Evolutionary conservation across 2,888 invertebrate genomes (phyloP).

Genomic region (Diadegma fenestrale): DNA sequence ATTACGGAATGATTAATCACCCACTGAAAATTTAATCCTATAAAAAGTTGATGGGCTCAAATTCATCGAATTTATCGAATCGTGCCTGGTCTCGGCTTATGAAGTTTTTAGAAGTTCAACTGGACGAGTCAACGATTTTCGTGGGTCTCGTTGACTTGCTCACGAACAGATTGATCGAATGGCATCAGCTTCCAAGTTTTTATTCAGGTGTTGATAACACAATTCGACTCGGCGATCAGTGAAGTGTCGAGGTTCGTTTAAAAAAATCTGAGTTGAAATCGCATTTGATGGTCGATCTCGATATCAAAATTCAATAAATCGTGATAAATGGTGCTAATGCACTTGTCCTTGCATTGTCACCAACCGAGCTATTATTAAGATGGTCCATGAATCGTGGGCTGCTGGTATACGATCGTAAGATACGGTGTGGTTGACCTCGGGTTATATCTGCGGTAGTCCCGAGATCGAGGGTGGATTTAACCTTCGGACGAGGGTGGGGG

Average conservation of each 20-base stretch:
- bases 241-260: neutral
- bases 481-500: conserved; percentile 57
- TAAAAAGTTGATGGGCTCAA: too few species aligned
- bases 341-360: conserved; percentile 61
- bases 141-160: too few species aligned
- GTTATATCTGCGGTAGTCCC: conserved; percentile 47
- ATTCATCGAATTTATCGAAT: too few species aligned
- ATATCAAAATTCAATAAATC: neutral
- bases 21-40: too few species aligned
- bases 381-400: conserved; percentile 52
- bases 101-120: too few species aligned
- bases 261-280: neutral
- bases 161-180: too few species aligned
- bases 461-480: conserved; percentile 66
- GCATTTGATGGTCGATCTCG: neutral
- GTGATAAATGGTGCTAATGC: conserved; percentile 52
- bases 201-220: too few species aligned
- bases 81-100: too few species aligned
- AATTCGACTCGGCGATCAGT: too few species aligned
- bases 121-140: too few species aligned
- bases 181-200: too few species aligned
- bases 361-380: conserved; percentile 58
- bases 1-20: neutral
- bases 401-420: conserved; percentile 23
- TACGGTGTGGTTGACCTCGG: conserved; percentile 62